These are phyloP conservation scores for Drosophila neonasuta DNA, from an alignment of 2,888 invertebrate genomes.

Conservation along the genomic window DNA sequence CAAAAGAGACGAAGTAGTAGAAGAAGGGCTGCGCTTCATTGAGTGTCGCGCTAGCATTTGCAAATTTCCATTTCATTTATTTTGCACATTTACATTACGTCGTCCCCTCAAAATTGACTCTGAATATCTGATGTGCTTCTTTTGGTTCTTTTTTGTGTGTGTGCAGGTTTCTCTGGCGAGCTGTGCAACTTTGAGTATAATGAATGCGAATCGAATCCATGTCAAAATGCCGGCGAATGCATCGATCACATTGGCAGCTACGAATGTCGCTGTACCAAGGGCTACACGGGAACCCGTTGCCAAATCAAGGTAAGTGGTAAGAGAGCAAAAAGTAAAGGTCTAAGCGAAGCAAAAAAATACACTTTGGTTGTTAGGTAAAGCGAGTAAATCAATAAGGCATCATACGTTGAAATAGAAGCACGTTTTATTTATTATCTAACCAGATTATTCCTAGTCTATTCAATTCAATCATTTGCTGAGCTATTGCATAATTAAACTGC, in stretches of 20 bases:
- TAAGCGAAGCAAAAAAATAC: background rate
- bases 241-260: slow-evolving; percentile 88
- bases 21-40: background rate
- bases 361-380: background rate
- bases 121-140: slow-evolving; percentile 16
- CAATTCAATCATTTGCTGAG: background rate
- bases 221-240: slow-evolving; percentile 89
- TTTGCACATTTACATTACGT: slow-evolving; percentile 72
- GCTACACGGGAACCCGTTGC: slow-evolving; percentile 87
- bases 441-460: too few relatives aligned
- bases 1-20: background rate
- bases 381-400: background rate
- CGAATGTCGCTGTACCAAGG: slow-evolving; percentile 87
- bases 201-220: slow-evolving; percentile 90
- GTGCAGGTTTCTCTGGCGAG: slow-evolving; percentile 87
- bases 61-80: slow-evolving; percentile 78
- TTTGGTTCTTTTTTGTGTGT: background rate
- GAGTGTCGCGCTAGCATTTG: slow-evolving; percentile 49
- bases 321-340: background rate
- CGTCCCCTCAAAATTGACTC: slow-evolving; percentile 28
- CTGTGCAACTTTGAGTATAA: slow-evolving; percentile 89
- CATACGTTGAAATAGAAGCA: too few relatives aligned
- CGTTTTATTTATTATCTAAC: too few relatives aligned
- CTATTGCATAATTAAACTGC: background rate
- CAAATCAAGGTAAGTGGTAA: slow-evolving; percentile 86